Percentiles rank a stretch among this genome's conserved stretches.
phyloP scores from a whole-genome alignment of 2,797 vertebrate species.

The Xenentodon cancila region DNA sequence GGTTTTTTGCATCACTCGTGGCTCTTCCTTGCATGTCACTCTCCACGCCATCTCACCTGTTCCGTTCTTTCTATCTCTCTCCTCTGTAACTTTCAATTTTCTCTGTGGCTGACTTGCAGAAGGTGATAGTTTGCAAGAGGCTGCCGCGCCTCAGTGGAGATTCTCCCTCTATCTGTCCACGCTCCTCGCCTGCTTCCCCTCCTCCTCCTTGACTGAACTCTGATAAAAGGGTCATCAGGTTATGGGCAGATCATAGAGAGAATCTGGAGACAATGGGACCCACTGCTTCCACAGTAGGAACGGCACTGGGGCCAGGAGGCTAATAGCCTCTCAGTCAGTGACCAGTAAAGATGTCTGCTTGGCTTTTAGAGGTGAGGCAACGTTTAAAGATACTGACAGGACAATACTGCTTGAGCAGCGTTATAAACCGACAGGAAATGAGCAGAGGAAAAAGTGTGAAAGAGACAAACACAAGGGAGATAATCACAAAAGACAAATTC shows the following conservation, averaged over 20 bases:
- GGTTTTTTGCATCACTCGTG: conserved; percentile 49
- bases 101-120: conserved; percentile 39
- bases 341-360: conserved; percentile 52
- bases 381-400: conserved; percentile 30
- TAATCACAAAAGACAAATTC: not conserved
- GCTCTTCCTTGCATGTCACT: conserved; percentile 20
- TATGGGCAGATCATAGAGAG: conserved; percentile 40
- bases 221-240: conserved; percentile 56
- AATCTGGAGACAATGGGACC: conserved; percentile 36
- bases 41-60: conserved; percentile 15
- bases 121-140: conserved; percentile 50
- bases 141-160: conserved; percentile 62
- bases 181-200: conserved; percentile 4
- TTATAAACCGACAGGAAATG: conserved; percentile 17
- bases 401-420: not conserved
- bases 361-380: conserved; percentile 30
- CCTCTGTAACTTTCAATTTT: conserved; percentile 39
- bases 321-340: conserved; percentile 68
- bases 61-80: conserved; percentile 17
- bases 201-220: conserved; percentile 53
- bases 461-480: not conserved
- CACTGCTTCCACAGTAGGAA: conserved; percentile 49
- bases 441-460: not conserved
- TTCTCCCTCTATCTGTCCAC: conserved; percentile 32
- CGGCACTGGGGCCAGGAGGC: conserved; percentile 45